These are phyloP conservation scores for Telmatochromis sp. DNA, from an alignment of 2,113 vertebrate genomes.

Conservation along the genomic window DNA sequence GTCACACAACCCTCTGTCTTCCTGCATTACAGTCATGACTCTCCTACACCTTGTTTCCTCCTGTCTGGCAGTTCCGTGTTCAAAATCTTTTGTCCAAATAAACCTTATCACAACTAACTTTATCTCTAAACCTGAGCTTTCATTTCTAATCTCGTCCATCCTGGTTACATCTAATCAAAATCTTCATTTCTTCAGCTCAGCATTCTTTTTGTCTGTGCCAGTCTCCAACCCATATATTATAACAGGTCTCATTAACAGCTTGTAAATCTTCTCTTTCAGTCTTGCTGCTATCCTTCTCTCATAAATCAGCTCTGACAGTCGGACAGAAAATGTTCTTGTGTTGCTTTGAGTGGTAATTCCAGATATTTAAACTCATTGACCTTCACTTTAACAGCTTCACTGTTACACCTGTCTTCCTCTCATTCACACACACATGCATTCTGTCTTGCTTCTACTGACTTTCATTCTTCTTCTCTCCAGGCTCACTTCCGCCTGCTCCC, in stretches of 20 bases:
- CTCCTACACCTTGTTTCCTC: not conserved
- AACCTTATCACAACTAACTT: not conserved
- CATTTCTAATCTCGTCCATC: not conserved
- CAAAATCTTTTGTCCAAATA: not conserved
- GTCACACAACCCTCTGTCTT: not conserved
- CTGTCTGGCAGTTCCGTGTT: not conserved
- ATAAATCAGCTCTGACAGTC: not conserved
- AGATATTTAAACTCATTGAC: not conserved
- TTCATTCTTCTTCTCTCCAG: not conserved
- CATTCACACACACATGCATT: not conserved
- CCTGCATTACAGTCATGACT: not conserved
- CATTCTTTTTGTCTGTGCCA: not conserved
- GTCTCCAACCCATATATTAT: not conserved
- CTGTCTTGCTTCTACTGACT: not conserved
- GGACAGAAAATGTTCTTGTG: not conserved
- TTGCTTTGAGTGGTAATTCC: not conserved
- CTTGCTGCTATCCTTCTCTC: not conserved
- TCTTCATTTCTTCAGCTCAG: not conserved
- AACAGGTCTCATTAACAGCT: not conserved
- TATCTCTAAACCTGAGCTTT: not conserved
- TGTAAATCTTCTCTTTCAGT: not conserved
- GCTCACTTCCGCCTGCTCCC: not conserved
- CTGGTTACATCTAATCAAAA: not conserved
- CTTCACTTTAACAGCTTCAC: not conserved
- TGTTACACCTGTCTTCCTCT: not conserved